Evolutionary conservation across 1,140 invertebrate species (phyloP).

Genomic region (Drosophila ogumai): DNA sequence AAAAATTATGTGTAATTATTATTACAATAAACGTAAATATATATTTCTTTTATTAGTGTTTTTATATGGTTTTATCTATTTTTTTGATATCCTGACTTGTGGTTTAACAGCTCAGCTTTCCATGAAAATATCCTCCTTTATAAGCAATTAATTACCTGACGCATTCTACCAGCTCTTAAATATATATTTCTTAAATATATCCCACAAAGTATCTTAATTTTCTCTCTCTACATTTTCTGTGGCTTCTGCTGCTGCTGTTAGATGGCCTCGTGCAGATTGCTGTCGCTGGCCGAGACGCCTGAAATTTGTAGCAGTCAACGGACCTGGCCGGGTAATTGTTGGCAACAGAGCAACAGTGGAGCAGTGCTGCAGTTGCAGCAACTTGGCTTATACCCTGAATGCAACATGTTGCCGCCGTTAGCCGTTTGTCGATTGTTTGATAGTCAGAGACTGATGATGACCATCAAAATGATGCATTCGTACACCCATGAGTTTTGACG

Average conservation of each 20-base stretch:
- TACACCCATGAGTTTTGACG: slow-evolving; percentile 84
- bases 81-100: neutral
- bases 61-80: no score
- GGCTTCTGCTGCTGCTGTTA: slow-evolving; percentile 57
- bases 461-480: slow-evolving; percentile 84
- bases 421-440: slow-evolving; percentile 72
- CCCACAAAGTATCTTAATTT: neutral
- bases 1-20: no score
- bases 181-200: no score
- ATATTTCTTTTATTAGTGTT: neutral
- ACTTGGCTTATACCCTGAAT: slow-evolving; percentile 30
- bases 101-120: no score
- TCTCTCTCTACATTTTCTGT: slow-evolving; percentile 1
- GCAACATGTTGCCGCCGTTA: slow-evolving; percentile 57
- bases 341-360: slow-evolving; percentile 61
- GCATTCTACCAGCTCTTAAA: neutral
- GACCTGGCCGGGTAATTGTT: slow-evolving; percentile 57
- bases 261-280: slow-evolving; percentile 75
- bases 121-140: no score
- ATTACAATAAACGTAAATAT: no score
- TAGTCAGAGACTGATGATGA: slow-evolving; percentile 84
- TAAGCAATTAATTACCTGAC: no score
- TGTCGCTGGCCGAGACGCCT: slow-evolving; percentile 66
- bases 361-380: slow-evolving; percentile 25
- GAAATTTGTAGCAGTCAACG: slow-evolving; percentile 82